Conservation (phyloP, 2,888 invertebrate genomes). For the Watsonalla binaria region DNA sequence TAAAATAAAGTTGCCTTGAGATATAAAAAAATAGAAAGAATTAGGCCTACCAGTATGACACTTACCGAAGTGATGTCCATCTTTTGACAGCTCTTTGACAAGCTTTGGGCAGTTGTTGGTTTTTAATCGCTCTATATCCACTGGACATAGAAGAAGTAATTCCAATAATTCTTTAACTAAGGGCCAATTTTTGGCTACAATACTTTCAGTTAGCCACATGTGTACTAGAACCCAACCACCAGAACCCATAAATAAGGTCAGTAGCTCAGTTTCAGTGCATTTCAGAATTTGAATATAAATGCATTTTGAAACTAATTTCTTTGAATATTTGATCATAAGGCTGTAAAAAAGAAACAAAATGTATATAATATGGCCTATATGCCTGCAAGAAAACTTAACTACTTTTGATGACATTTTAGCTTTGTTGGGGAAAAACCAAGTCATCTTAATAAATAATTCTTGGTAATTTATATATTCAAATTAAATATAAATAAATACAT, state of each 20-base stretch:
- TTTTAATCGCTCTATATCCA: slow-evolving; percentile 93
- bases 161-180: slow-evolving; percentile 92
- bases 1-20: background rate
- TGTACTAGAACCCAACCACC: slow-evolving; percentile 96
- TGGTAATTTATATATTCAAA: no score
- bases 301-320: slow-evolving; percentile 96
- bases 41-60: background rate
- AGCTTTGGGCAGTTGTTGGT: slow-evolving; percentile 95
- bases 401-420: no score
- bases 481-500: no score
- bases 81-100: slow-evolving; percentile 91
- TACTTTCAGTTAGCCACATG: slow-evolving; percentile 93
- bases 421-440: no score
- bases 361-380: no score
- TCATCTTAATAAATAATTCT: no score
- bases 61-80: slow-evolving; percentile 89
- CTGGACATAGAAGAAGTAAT: slow-evolving; percentile 90
- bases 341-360: slow-evolving; percentile 60
- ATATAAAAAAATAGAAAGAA: background rate
- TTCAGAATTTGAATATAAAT: slow-evolving; percentile 95
- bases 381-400: no score
- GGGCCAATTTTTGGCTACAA: slow-evolving; percentile 90
- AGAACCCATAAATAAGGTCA: slow-evolving; percentile 92
- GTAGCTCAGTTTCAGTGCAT: slow-evolving; percentile 88
- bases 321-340: slow-evolving; percentile 96